Conservation (phyloP, 2,113 vertebrate species). For the Pachypanchax playfairii region DNA sequence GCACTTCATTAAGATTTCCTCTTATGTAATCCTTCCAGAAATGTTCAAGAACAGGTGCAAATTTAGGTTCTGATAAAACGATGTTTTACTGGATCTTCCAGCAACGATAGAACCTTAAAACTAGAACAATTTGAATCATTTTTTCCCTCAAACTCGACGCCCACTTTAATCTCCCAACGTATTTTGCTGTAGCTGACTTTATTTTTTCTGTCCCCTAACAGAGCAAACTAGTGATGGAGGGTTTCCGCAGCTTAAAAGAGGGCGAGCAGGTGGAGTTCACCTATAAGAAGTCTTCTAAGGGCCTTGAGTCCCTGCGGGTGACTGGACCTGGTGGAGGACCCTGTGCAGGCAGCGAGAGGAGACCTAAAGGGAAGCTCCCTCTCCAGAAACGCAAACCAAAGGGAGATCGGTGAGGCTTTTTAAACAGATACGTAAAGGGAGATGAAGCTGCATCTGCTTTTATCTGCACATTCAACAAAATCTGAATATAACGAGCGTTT, state of each 20-base stretch:
- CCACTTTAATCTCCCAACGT: no score
- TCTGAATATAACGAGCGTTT: conserved; percentile 2
- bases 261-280: conserved; percentile 99
- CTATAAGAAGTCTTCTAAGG: conserved; percentile 99
- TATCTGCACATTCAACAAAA: not conserved
- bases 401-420: conserved; percentile 93
- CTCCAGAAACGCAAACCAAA: conserved; percentile 97
- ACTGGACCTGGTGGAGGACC: conserved; percentile 95
- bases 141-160: no score
- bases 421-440: no score
- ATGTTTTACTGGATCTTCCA: no score
- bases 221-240: conserved; percentile 99
- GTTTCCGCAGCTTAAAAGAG: conserved; percentile 99
- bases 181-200: no score
- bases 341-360: conserved; percentile 96
- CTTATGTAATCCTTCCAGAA: no score
- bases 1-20: no score
- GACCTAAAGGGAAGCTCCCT: conserved; percentile 96
- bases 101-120: no score
- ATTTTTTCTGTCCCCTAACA: conserved; percentile 62
- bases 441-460: not conserved
- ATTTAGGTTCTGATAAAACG: no score
- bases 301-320: conserved; percentile 98
- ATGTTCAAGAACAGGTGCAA: no score
- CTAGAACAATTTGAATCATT: no score